Conservation (phyloP, 1,140 invertebrate species). For the Hyles vespertilio region DNA sequence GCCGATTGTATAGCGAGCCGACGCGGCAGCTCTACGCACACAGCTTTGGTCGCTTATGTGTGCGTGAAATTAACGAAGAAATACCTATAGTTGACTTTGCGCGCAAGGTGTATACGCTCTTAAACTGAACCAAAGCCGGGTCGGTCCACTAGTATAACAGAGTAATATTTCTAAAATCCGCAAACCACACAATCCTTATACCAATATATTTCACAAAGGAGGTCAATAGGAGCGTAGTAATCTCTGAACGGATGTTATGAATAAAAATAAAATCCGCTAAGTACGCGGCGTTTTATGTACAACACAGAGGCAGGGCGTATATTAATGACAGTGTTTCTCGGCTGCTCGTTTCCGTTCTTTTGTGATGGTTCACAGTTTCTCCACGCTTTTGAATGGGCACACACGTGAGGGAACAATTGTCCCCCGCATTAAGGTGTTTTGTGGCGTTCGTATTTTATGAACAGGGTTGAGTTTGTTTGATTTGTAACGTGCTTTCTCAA, state of each 20-base stretch:
- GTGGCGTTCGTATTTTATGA: conserved; percentile 29
- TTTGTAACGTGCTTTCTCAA: no score
- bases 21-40: no score
- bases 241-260: conserved; percentile 27
- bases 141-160: no score
- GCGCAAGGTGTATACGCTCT: no score
- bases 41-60: no score
- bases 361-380: conserved; percentile 55
- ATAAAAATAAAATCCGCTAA: conserved; percentile 43
- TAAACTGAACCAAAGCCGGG: no score
- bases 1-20: no score
- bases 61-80: no score
- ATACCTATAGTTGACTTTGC: no score
- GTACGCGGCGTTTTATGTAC: conserved; percentile 30
- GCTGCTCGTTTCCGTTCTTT: conserved; percentile 59
- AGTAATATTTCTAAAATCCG: no score
- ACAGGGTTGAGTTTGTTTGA: neutral
- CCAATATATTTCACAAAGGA: neutral
- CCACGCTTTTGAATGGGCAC: conserved; percentile 43
- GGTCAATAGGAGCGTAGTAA: conserved; percentile 12
- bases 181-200: no score
- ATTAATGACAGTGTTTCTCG: conserved; percentile 63
- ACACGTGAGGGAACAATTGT: conserved; percentile 57
- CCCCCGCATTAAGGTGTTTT: conserved; percentile 50
- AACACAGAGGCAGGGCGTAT: conserved; percentile 49